Percentiles rank a stretch among this genome's conserved stretches.
Evolutionary conservation across 2,113 vertebrate species (phyloP).

Genomic region (Albula glossodonta): DNA sequence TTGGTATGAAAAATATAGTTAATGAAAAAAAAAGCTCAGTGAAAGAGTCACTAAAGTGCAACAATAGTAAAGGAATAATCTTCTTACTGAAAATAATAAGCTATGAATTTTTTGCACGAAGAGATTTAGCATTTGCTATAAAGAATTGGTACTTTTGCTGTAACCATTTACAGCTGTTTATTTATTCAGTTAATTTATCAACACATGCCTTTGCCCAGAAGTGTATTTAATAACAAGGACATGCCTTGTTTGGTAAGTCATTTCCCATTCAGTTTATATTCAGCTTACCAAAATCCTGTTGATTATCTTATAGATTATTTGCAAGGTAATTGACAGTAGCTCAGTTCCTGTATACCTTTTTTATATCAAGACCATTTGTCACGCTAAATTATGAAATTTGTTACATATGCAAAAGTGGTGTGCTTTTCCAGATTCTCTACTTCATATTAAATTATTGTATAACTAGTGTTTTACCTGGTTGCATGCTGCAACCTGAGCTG

Average conservation of each 20-base stretch:
- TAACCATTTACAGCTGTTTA: not conserved
- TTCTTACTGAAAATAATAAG: not conserved
- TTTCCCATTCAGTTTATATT: not conserved
- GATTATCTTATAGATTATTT: not conserved
- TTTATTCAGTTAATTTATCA: not conserved
- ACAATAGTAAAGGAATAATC: not conserved
- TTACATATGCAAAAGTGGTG: too few species aligned
- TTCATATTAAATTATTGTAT: too few species aligned
- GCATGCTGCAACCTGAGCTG: not conserved
- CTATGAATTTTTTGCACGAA: not conserved
- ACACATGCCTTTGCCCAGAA: not conserved
- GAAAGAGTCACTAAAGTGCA: not conserved
- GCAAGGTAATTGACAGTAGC: not conserved
- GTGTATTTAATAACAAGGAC: not conserved
- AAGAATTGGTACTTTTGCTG: not conserved
- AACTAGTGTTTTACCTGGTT: not conserved
- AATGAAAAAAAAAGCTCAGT: not conserved
- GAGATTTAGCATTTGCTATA: not conserved
- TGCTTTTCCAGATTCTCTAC: too few species aligned
- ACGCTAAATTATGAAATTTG: too few species aligned
- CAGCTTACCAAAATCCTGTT: slow-evolving; percentile 2
- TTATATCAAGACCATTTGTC: too few species aligned
- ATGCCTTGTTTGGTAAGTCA: not conserved
- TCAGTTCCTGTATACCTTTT: not conserved
- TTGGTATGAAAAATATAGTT: not conserved